Conservation (phyloP, 2,888 invertebrate species). For the Leptinotarsa haldemani region DNA sequence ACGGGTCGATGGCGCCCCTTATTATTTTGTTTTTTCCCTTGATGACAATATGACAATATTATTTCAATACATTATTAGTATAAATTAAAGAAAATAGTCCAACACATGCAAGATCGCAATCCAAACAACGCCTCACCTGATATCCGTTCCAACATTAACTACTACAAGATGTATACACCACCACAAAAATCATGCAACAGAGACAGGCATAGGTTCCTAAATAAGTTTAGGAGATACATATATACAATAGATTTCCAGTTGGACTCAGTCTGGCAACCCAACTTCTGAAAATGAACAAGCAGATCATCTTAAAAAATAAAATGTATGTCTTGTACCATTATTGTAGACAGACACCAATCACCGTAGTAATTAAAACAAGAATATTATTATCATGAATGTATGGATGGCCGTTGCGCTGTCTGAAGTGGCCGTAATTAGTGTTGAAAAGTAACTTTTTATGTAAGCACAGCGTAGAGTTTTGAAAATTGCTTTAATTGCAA, state of each 20-base stretch:
- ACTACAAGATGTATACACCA: not conserved
- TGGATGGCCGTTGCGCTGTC: too few relatives aligned
- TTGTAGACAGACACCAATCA: not conserved
- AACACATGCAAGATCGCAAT: not conserved
- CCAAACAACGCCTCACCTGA: conserved; percentile 11
- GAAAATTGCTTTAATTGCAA: too few relatives aligned
- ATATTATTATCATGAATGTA: too few relatives aligned
- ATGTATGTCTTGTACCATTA: not conserved
- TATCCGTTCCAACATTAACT: conserved; percentile 13
- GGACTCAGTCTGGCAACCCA: not conserved
- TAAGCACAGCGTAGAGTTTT: too few relatives aligned
- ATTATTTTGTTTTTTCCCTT: too few relatives aligned
- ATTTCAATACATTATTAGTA: not conserved
- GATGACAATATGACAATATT: too few relatives aligned
- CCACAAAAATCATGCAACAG: conserved; percentile 19
- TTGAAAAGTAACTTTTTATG: too few relatives aligned
- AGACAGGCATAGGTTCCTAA: conserved; percentile 21
- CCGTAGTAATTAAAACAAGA: too few relatives aligned
- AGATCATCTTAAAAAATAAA: not conserved
- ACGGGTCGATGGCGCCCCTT: too few relatives aligned
- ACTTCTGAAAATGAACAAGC: conserved; percentile 19
- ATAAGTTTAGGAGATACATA: conserved; percentile 12
- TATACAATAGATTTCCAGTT: not conserved
- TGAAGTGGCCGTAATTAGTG: too few relatives aligned
- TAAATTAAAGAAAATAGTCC: not conserved